Percentiles rank a stretch among this genome's conserved stretches.
These are phyloP conservation scores for Halcyon senegalensis DNA, from an alignment of 2,113 vertebrate genomes.

Conservation along the genomic window DNA sequence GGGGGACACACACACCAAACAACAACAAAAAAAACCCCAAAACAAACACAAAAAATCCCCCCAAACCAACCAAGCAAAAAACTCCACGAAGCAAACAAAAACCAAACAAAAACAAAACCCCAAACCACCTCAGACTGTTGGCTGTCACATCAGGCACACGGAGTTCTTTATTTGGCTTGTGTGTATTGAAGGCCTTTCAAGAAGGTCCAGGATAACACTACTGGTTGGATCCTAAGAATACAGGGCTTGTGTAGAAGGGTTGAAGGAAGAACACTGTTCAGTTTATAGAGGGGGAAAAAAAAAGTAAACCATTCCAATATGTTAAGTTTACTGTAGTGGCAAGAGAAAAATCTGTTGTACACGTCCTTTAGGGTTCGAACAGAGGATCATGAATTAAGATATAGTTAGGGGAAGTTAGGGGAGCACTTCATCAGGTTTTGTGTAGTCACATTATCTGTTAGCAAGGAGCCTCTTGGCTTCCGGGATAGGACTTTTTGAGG, in stretches of 20 bases:
- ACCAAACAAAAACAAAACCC: not conserved
- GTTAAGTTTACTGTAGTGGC: not conserved
- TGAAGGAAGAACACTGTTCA: not conserved
- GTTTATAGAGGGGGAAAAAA: not conserved
- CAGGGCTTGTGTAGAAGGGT: not conserved
- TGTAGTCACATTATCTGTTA: not conserved
- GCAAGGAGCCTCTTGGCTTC: not conserved
- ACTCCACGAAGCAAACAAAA: not conserved
- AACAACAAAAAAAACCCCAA: too few relatives aligned
- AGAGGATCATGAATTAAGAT: not conserved
- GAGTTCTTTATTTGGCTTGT: not conserved
- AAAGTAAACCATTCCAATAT: not conserved
- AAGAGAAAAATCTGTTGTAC: not conserved
- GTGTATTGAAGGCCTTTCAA: not conserved
- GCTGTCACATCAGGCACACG: not conserved
- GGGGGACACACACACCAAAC: too few relatives aligned
- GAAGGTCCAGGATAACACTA: not conserved
- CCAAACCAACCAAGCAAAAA: too few relatives aligned
- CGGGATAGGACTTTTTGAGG: not conserved
- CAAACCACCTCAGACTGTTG: not conserved
- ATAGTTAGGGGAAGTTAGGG: not conserved
- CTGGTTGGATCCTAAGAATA: not conserved
- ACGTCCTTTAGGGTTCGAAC: not conserved
- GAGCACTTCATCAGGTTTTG: not conserved
- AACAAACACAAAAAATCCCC: too few relatives aligned